Evolutionary conservation across 2,113 vertebrate genomes (phyloP).

Genomic region (Corydoras sp.): DNA sequence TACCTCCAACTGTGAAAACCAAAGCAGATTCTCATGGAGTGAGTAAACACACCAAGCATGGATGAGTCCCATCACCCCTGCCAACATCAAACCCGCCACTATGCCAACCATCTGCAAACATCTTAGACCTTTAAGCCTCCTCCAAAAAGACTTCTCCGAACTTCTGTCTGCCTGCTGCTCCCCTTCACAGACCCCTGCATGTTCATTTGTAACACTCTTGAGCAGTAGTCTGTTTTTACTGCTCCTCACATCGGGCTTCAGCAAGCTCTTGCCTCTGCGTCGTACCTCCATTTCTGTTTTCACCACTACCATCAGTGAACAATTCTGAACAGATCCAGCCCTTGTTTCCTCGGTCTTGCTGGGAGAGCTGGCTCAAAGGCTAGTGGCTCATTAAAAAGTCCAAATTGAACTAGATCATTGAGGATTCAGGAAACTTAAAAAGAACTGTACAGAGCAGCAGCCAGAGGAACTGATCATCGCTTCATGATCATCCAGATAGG

Average conservation of each 20-base stretch:
- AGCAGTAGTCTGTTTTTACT: constrained; percentile 8
- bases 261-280: constrained; percentile 48
- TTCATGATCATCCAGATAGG: constrained; percentile 17
- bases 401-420: constrained; percentile 22
- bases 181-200: neutral
- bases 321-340: constrained; percentile 2
- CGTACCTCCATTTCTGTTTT: constrained; percentile 51
- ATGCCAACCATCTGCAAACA: constrained; percentile 55
- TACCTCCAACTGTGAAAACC: constrained; percentile 67
- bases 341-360: constrained; percentile 19
- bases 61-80: constrained; percentile 46
- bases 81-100: constrained; percentile 52
- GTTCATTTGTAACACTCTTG: constrained; percentile 5
- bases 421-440: neutral
- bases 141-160: constrained; percentile 31
- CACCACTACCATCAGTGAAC: neutral
- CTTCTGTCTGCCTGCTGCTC: constrained; percentile 8
- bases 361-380: constrained; percentile 18
- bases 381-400: constrained; percentile 11
- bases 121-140: constrained; percentile 28
- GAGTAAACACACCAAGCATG: constrained; percentile 57
- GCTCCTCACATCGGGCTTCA: neutral
- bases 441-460: constrained; percentile 8
- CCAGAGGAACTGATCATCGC: constrained; percentile 19
- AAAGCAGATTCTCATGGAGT: constrained; percentile 66